Evolutionary conservation across 2,113 vertebrate species (phyloP), one percentile per base, ranked within the genome.

Genomic region (Halcyon senegalensis): DNA sequence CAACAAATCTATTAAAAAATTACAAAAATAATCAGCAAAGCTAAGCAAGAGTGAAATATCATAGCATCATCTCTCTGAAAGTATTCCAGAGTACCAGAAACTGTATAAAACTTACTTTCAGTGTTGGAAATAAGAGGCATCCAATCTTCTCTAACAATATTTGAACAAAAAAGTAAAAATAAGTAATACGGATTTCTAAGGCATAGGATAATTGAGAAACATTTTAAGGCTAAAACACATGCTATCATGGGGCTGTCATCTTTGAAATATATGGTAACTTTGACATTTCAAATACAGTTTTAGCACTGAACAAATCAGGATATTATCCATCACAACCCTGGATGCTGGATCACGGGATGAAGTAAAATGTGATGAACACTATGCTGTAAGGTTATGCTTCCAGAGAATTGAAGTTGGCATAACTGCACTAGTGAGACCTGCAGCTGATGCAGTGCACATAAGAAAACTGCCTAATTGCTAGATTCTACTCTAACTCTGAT

Each of bases 1-100:
- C 46, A 66, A 86, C n/a, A 66, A 60, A 87, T 69, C 98, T 98
- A 85, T 78, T 90, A 64, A 94, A 67, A 92, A 93, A 91, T 87
- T n/a, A 75, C 10, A 88, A 94, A 84, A 74, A 64, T 37, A 79
- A 90, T 83, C 50, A 96, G 78, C 90, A 95, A 83, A 79, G 19
- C 13, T 39, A 84, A 90, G 35, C n/a, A 86, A 88, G 25, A 35
- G 10, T 0, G 1, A 59, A 88, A 11, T 56, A 55, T 23, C 28
- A 44, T 12, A 66, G 20, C 41, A 88, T 27, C 21, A 84, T 8
- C 43, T 55, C 70, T 41, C 50, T 64, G 44, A 89, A 84, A 83
- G 13, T 16, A 56, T 39, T 89, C 25, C 33, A 59, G 60, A 68
- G 24, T 75, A 75, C 7, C 13, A 44, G 43, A 86, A 83, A 63